A percentile compares a stretch with the other conserved stretches of the same genome.
Conservation (phyloP, 2,113 vertebrate species). For the Notothenia rossii region DNA sequence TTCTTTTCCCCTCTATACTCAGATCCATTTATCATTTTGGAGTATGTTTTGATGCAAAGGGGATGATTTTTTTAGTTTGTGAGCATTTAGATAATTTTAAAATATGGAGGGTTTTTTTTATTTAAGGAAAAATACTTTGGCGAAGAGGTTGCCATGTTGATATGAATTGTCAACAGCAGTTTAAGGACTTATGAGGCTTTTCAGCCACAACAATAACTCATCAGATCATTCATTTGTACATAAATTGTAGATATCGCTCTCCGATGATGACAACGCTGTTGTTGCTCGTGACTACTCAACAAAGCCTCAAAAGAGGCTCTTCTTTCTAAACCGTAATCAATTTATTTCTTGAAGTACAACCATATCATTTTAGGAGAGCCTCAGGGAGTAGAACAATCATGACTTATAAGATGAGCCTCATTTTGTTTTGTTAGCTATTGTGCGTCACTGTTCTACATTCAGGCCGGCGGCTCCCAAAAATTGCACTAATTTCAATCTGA, state of each 20-base stretch:
- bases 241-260: background rate
- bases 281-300: constrained; percentile 30
- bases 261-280: constrained; percentile 46
- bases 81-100: background rate
- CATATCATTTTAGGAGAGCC: constrained; percentile 21
- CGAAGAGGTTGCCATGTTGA: constrained; percentile 6
- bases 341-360: constrained; percentile 29
- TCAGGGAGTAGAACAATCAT: constrained; percentile 26
- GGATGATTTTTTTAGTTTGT: constrained; percentile 30
- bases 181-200: constrained; percentile 5
- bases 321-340: background rate
- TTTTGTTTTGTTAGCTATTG: constrained; percentile 59
- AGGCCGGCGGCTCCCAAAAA: constrained; percentile 27
- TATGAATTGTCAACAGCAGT: constrained; percentile 10
- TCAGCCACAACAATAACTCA: constrained; percentile 11
- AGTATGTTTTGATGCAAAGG: constrained; percentile 63
- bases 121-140: background rate
- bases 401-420: constrained; percentile 42
- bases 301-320: constrained; percentile 26
- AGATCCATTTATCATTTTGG: constrained; percentile 72
- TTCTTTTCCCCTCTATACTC: constrained; percentile 70
- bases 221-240: constrained; percentile 6
- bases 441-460: constrained; percentile 46
- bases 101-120: background rate
- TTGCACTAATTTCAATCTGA: constrained; percentile 23